Evolutionary conservation across 1,140 invertebrate genomes (phyloP).

Genomic region (Drosophila willistoni): DNA sequence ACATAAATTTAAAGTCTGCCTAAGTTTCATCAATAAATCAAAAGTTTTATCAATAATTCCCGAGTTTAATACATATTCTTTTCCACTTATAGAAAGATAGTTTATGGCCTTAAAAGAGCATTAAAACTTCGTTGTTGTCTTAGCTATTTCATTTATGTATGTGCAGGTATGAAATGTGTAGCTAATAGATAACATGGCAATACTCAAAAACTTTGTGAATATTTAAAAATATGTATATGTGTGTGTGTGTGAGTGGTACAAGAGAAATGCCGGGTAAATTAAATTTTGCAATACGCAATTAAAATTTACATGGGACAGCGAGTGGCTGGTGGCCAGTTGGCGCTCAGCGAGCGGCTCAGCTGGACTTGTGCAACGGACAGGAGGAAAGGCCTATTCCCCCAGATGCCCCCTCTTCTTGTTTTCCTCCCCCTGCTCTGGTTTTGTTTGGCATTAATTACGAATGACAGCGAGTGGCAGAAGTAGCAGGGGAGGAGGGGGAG

Average conservation of each 20-base stretch:
- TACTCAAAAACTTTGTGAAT: constrained; percentile 47
- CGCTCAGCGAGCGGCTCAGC: too few relatives aligned
- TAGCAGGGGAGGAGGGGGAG: constrained; percentile 4
- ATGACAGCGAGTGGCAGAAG: constrained; percentile 49
- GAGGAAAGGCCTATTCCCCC: not conserved
- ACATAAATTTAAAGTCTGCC: too few relatives aligned
- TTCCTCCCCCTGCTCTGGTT: not conserved
- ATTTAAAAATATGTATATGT: constrained; percentile 26
- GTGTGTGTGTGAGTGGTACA: constrained; percentile 4
- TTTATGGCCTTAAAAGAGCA: not conserved
- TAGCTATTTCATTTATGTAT: too few relatives aligned
- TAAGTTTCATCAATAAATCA: too few relatives aligned
- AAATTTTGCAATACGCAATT: constrained; percentile 19
- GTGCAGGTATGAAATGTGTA: constrained; percentile 1
- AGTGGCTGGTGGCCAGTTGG: not conserved
- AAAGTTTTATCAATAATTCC: too few relatives aligned
- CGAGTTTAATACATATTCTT: too few relatives aligned
- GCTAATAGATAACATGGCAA: constrained; percentile 24
- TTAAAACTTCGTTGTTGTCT: not conserved
- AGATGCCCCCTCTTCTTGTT: not conserved
- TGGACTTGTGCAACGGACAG: constrained; percentile 1
- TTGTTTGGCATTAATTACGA: constrained; percentile 59
- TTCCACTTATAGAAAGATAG: too few relatives aligned
- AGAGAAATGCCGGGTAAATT: constrained; percentile 36
- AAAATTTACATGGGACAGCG: constrained; percentile 26